Evolutionary conservation across 2,797 vertebrate genomes (phyloP).

Genomic region (Gymnocypris eckloni): DNA sequence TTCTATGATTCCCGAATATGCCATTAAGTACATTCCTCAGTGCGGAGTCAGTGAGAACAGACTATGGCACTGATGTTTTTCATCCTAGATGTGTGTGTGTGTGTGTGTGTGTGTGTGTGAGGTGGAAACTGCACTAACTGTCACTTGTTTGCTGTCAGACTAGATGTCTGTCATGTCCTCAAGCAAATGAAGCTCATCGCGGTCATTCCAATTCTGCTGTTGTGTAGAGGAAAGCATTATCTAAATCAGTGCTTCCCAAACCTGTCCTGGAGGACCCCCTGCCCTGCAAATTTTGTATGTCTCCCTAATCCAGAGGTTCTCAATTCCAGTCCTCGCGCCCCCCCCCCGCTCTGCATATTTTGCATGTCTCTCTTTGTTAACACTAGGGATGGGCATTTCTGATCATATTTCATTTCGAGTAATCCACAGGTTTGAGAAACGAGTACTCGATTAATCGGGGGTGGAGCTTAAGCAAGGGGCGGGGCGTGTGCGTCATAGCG

Average conservation of each 20-base stretch:
- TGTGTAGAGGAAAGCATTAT: not conserved
- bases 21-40: constrained; percentile 38
- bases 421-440: too few species aligned
- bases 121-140: not conserved
- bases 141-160: constrained; percentile 27
- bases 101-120: constrained; percentile 38
- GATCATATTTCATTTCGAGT: too few species aligned
- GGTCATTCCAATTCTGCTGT: not conserved
- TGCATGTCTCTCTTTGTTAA: too few species aligned
- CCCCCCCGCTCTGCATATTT: too few species aligned
- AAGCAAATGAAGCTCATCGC: not conserved
- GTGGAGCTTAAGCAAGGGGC: too few species aligned
- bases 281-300: too few species aligned
- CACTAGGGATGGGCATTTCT: too few species aligned
- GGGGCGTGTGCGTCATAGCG: too few species aligned
- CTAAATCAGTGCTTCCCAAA: not conserved
- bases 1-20: constrained; percentile 22
- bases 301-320: too few species aligned
- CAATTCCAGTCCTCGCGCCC: too few species aligned
- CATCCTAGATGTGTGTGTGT: constrained; percentile 20
- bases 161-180: constrained; percentile 32
- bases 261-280: too few species aligned
- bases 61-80: not conserved
- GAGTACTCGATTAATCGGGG: too few species aligned
- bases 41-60: constrained; percentile 1